Conservation (phyloP, 2,113 vertebrate genomes). For the Gorsachius goisagi region DNA sequence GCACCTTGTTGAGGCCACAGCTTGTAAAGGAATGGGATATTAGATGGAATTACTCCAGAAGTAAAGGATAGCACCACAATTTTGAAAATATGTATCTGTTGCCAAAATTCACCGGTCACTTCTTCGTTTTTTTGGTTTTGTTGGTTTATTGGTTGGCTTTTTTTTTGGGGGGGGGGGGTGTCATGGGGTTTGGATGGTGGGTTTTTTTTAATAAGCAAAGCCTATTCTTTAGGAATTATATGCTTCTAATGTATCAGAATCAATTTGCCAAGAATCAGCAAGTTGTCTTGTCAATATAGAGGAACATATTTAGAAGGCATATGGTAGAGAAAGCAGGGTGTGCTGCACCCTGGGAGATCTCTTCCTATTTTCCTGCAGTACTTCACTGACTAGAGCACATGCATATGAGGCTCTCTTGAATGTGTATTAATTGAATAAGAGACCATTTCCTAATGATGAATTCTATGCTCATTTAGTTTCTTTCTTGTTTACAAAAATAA, state of each 20-base stretch:
- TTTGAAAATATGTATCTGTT: background rate
- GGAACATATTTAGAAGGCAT: conserved; percentile 63
- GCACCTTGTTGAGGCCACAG: background rate
- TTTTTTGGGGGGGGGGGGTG: background rate
- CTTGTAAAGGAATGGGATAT: background rate
- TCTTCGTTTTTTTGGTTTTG: background rate
- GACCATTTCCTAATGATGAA: conserved; percentile 32
- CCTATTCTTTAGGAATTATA: background rate
- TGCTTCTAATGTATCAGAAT: background rate
- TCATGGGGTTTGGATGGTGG: too few species aligned
- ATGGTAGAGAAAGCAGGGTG: conserved; percentile 41
- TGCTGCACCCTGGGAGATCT: conserved; percentile 24
- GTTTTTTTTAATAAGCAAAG: background rate
- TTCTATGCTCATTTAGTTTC: conserved; percentile 43
- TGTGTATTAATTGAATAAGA: conserved; percentile 40
- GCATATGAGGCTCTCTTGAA: conserved; percentile 30
- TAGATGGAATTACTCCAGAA: background rate
- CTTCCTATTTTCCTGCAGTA: conserved; percentile 47
- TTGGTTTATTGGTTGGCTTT: background rate
- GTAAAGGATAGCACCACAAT: background rate
- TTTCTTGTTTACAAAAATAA: conserved; percentile 40
- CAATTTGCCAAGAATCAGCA: background rate
- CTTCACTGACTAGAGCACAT: conserved; percentile 12
- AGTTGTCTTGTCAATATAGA: background rate
- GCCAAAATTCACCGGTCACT: background rate